Conservation (phyloP, 2,113 vertebrate species). For the Cercopithecus mona region DNA sequence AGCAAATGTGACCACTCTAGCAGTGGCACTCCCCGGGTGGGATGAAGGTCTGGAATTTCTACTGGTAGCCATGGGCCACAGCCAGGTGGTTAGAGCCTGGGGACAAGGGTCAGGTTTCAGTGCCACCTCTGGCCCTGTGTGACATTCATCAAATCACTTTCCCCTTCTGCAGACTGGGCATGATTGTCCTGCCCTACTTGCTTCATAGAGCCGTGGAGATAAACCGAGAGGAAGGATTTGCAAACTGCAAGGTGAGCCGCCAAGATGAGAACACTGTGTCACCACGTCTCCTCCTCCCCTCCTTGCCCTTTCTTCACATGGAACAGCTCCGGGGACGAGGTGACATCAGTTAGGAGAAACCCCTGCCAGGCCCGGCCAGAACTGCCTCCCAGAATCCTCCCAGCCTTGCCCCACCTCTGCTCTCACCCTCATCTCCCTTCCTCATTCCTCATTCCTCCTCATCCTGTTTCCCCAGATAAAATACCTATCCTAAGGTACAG, state of each 20-base stretch:
- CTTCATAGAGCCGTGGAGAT: background rate
- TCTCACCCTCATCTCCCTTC: background rate
- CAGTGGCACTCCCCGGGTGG: background rate
- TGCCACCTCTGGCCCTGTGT: background rate
- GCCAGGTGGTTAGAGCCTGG: background rate
- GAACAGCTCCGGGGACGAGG: background rate
- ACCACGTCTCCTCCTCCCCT: background rate
- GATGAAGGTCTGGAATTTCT: background rate
- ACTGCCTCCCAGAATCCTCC: background rate
- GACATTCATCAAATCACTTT: background rate
- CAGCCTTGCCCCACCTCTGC: background rate
- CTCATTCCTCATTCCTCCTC: background rate
- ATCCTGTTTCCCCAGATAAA: background rate
- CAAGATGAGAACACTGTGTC: background rate
- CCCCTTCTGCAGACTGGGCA: background rate
- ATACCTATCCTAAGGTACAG: background rate
- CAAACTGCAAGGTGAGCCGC: background rate
- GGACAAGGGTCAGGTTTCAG: background rate
- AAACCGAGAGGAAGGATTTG: background rate
- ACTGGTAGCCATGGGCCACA: background rate
- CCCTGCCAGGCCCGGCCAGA: background rate
- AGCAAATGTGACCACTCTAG: background rate
- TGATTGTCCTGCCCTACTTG: background rate
- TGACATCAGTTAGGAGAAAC: background rate
- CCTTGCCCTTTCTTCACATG: background rate